Evolutionary conservation across 2,888 invertebrate genomes (phyloP), one percentile per base, ranked within the genome.

Genomic region (Drosophila phalerata): DNA sequence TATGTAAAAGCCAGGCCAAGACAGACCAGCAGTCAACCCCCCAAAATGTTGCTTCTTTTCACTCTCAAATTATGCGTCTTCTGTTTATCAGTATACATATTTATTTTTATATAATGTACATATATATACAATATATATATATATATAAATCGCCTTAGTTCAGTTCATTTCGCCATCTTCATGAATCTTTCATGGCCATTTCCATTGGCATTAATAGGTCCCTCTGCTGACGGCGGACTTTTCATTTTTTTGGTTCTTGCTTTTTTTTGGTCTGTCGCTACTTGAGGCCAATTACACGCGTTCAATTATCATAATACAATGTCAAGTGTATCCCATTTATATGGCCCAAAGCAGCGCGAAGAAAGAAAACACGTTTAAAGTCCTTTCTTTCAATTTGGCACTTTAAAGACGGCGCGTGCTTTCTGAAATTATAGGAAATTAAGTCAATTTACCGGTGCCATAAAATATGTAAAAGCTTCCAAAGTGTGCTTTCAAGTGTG

Each of bases 281-380:
- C 85, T 86, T 77, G 77, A 76, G 85, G 89, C 81, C 90, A 90
- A 90, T 90, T 91, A 89, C 85, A 89, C 78, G 90, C 88, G 80
- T 85, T 85, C 89, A 89, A 90, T 90, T 90, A 85, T 88, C 79
- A 83, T 89, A 88, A 89, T 79, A 85, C 85, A 82, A 85, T 89
- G 81, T 84, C 74, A 75, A 74, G 82, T 71, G 55, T 40, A 53
- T 56, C 53, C 32, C 60, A 15, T 43, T n/a, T 30, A n/a, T 4
- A 1, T 3, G 11, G 0, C 4, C 13, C 19, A 58, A 65, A 66
- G 10, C 47, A 51, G 52, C 15, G 40, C 42, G 2, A 30, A 8
- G 30, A 40, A 48, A 47, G 17, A 45, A 42, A 71, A 40, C 32
- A 49, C 60, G 38, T 69, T 72, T 76, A 67, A 70, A 74, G 77